Evolutionary conservation across 2,888 invertebrate genomes (phyloP), one percentile per base, ranked within the genome.

Genomic region (Abrostola tripartita): DNA sequence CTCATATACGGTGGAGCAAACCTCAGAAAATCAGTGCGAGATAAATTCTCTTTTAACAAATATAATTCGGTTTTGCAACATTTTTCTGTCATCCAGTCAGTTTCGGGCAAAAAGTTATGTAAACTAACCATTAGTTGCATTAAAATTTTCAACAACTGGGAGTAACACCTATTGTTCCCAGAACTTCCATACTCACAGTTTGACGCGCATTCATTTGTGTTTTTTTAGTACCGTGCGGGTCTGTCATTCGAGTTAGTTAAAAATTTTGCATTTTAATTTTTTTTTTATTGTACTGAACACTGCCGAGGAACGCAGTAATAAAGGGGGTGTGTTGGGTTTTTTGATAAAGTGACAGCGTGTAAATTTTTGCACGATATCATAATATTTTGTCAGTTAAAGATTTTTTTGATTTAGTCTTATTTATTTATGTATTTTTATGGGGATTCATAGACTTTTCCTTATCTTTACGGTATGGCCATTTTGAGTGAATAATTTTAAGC

Each of bases 91-190:
- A 10, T 37, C 0, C 6, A 47, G 44, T 47, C 44, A 24, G 37
- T 65, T 49, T 36, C 35, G 49, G 61, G 52, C 10, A 12, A 51
- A 63, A 68, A 61, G 41, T 63, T 47, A 35, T 6, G 14, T 51
- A n/a, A 52, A 65, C 37, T 37, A 47, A 42, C 11, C 5, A 38
- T 12, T 57, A 36, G 55, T 41, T 53, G 42, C 59, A 59, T 77
- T 66, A 64, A 42, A 66, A 61, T 74, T 76, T 79, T 77, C 53
- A 79, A 52, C 62, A 41, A 76, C 58, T 44, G 24, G 6, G 10
- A 64, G 50, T 64, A 61, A 66, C 65, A 52, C 11, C 40, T 56
- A 52, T 68, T 76, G 80, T 76, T 62, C 50, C 38, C 44, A 14
- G 63, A 66, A 68, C 59, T 65, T 76, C 44, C 52, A 61, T 41